These are phyloP conservation scores for Rugalucina vietnamica DNA, from an alignment of 2,888 invertebrate genomes.

Conservation along the genomic window DNA sequence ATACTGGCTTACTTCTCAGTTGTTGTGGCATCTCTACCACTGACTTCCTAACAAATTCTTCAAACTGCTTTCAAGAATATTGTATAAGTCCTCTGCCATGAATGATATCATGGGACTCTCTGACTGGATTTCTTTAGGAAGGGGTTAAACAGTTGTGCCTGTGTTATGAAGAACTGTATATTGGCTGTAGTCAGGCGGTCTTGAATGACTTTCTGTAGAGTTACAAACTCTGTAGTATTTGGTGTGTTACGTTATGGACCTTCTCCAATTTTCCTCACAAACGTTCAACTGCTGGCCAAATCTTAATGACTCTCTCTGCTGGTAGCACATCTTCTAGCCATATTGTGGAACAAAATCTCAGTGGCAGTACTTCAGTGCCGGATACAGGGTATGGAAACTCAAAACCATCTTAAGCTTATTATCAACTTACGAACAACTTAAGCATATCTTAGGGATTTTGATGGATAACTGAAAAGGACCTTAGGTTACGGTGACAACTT, in stretches of 20 bases:
- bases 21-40: conserved; percentile 22
- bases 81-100: conserved; percentile 24
- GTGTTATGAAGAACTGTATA: conserved; percentile 17
- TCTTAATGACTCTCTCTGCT: conserved; percentile 37
- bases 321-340: conserved; percentile 54
- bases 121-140: conserved; percentile 21
- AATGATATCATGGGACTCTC: conserved; percentile 30
- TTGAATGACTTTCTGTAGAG: conserved; percentile 7
- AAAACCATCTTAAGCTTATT: no score
- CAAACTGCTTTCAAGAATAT: background rate
- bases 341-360: conserved; percentile 62
- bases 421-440: no score
- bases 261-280: conserved; percentile 20
- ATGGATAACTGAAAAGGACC: no score
- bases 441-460: no score
- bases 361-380: conserved; percentile 62
- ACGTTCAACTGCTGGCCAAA: conserved; percentile 34
- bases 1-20: conserved; percentile 15
- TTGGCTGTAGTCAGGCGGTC: conserved; percentile 23
- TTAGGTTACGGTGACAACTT: no score
- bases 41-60: conserved; percentile 7
- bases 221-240: conserved; percentile 18
- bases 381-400: no score
- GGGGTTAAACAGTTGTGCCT: conserved; percentile 5
- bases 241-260: conserved; percentile 33